A percentile compares a stretch with the other conserved stretches of the same genome.
Conservation (phyloP, 2,113 vertebrate genomes). For the Penelope pileata region DNA sequence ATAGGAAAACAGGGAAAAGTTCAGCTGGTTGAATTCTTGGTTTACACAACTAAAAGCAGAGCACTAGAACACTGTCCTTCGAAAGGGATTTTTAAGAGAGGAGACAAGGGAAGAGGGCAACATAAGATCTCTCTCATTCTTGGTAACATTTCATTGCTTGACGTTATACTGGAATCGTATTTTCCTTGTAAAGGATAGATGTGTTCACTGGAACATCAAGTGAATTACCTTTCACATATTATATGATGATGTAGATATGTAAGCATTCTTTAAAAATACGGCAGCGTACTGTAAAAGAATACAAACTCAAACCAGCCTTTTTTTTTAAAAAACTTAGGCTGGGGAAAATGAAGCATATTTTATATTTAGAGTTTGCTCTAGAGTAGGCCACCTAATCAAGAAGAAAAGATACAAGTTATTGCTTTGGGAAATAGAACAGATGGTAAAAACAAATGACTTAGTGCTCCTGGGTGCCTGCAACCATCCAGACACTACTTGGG, state of each 20-base stretch:
- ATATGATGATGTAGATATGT: fast-evolving
- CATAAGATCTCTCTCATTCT: no score
- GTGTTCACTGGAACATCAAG: not conserved
- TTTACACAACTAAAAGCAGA: not conserved
- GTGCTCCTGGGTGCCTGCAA: constrained; percentile 62
- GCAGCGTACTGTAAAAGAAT: not conserved
- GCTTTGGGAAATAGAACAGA: constrained; percentile 69
- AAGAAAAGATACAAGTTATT: constrained; percentile 49
- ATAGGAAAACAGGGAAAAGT: not conserved
- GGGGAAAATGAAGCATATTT: constrained; percentile 19
- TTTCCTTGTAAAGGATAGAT: not conserved
- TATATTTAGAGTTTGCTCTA: constrained; percentile 60
- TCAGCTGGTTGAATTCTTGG: not conserved
- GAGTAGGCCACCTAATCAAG: constrained; percentile 69
- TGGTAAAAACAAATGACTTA: constrained; percentile 69
- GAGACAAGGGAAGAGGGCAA: not conserved
- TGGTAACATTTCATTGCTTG: no score
- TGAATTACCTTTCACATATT: not conserved
- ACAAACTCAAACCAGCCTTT: not conserved
- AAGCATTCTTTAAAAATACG: not conserved
- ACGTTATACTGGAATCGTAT: not conserved
- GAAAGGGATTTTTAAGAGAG: not conserved
- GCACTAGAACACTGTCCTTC: not conserved
- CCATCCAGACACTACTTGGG: constrained; percentile 41
- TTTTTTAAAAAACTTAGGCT: no score